Percentiles rank a stretch among this genome's conserved stretches.
Evolutionary conservation across 2,113 vertebrate species (phyloP).

Genomic region (Ammodytes dubius): DNA sequence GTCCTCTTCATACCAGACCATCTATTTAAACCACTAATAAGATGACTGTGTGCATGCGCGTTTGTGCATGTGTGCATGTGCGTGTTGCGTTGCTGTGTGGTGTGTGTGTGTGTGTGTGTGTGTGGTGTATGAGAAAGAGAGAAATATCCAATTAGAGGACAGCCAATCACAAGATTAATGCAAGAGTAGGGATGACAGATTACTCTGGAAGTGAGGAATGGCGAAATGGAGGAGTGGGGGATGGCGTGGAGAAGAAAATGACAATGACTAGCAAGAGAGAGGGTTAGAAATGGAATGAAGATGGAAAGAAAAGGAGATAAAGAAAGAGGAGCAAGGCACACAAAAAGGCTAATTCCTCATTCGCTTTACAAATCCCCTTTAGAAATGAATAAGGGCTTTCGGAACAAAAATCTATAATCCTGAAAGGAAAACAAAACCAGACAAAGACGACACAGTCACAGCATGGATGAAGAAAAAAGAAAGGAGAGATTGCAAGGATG

Average conservation of each 20-base stretch:
- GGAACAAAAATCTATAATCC: slow-evolving; percentile 56
- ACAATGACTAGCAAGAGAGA: slow-evolving; percentile 33
- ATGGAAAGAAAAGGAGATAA: slow-evolving; percentile 26
- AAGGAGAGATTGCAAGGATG: slow-evolving; percentile 10
- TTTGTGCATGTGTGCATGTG: slow-evolving; percentile 39
- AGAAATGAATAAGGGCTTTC: slow-evolving; percentile 44
- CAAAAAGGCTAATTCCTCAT: slow-evolving; percentile 52
- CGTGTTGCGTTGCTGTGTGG: slow-evolving; percentile 10
- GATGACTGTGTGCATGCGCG: slow-evolving; percentile 70
- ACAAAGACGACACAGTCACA: slow-evolving; percentile 49
- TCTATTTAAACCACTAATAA: slow-evolving; percentile 84
- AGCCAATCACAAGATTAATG: slow-evolving; percentile 85
- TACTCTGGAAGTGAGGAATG: slow-evolving; percentile 24
- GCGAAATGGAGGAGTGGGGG: slow-evolving; percentile 1
- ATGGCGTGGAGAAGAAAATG: slow-evolving; percentile 12
- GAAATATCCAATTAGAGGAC: slow-evolving; percentile 79
- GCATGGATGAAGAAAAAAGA: slow-evolving; percentile 9
- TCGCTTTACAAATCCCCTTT: slow-evolving; percentile 64
- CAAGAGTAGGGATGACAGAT: slow-evolving; percentile 73
- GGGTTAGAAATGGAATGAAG: slow-evolving; percentile 37
- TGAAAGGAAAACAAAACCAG: slow-evolving; percentile 45
- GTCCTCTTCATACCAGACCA: slow-evolving; percentile 70
- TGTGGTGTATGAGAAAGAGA: not conserved
- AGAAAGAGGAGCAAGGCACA: slow-evolving; percentile 34
- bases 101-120: not conserved